Conservation (phyloP, 1,140 invertebrate species). For the Argopecten irradians region DNA sequence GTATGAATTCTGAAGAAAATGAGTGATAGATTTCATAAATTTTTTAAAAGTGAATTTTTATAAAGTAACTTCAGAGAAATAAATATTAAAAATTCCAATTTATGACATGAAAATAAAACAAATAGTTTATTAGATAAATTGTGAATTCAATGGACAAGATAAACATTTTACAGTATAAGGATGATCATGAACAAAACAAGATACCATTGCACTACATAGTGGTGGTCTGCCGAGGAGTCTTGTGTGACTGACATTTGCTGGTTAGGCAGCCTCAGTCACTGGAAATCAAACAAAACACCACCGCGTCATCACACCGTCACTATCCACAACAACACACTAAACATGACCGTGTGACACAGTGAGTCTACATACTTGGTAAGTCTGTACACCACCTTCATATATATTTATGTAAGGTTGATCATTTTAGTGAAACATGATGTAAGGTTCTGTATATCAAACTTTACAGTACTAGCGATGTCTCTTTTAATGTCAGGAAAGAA, state of each 20-base stretch:
- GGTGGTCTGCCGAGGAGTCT: neutral
- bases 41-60: no score
- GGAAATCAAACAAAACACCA: slow-evolving; percentile 21
- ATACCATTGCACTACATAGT: neutral
- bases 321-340: no score
- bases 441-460: no score
- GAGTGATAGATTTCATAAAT: neutral
- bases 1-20: neutral
- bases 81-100: neutral
- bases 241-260: slow-evolving; percentile 14
- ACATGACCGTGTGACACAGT: no score
- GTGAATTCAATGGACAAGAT: neutral
- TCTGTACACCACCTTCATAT: no score
- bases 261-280: slow-evolving; percentile 20
- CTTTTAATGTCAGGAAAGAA: no score
- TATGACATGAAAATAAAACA: neutral
- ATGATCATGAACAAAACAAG: neutral
- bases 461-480: no score
- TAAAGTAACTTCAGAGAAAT: neutral
- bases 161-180: neutral
- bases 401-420: no score
- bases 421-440: no score
- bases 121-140: neutral
- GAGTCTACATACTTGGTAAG: no score
- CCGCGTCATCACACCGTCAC: slow-evolving; percentile 11